Percentiles rank a stretch among this genome's conserved stretches.
These are phyloP conservation scores for Clistopyga incitator DNA, from an alignment of 2,888 invertebrate species.

Conservation along the genomic window DNA sequence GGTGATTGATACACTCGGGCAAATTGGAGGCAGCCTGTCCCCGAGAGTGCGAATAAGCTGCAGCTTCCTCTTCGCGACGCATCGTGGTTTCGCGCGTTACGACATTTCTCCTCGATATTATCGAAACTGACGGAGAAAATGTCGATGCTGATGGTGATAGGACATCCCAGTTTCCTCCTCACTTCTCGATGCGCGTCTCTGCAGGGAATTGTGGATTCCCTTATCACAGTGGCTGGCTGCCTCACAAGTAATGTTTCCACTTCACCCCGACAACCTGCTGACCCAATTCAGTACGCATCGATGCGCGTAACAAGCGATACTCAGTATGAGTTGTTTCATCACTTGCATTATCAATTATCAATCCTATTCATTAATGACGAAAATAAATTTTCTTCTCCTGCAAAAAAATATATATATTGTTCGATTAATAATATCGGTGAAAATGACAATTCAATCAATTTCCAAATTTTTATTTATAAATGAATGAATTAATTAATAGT, in stretches of 20 bases:
- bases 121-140: background rate
- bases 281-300: constrained; percentile 28
- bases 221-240: constrained; percentile 16
- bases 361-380: too few relatives aligned
- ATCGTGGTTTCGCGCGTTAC: background rate
- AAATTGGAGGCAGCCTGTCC: background rate
- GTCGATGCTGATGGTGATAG: constrained; percentile 1
- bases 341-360: background rate
- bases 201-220: constrained; percentile 9
- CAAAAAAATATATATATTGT: too few relatives aligned
- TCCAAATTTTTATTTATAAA: too few relatives aligned
- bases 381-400: too few relatives aligned
- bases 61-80: background rate
- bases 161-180: constrained; percentile 21
- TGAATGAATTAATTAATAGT: too few relatives aligned
- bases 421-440: too few relatives aligned
- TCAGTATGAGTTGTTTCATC: background rate
- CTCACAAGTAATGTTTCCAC: constrained; percentile 9
- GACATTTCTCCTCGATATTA: constrained; percentile 5
- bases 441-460: too few relatives aligned
- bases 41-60: constrained; percentile 1
- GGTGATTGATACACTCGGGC: background rate
- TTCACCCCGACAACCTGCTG: constrained; percentile 13
- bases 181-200: constrained; percentile 17
- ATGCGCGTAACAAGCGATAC: constrained; percentile 10